Evolutionary conservation across 2,888 invertebrate species (phyloP).

Genomic region (Ornithoptera alexandrae): DNA sequence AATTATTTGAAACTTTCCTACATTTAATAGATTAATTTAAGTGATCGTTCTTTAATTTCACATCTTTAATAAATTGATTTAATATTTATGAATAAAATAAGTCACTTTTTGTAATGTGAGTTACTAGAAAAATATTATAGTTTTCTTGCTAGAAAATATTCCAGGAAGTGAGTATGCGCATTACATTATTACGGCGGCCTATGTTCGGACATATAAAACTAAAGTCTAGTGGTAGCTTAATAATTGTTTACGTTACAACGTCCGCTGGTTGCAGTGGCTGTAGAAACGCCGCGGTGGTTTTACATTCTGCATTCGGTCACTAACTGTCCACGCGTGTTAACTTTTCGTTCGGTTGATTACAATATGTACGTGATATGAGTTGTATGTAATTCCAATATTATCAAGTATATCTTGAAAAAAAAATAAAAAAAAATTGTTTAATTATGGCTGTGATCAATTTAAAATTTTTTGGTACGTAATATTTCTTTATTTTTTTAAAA

Average conservation of each 20-base stretch:
- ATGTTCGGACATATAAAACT: constrained; percentile 13
- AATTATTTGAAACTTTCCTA: not conserved
- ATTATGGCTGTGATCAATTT: constrained; percentile 67
- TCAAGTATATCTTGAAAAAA: constrained; percentile 8
- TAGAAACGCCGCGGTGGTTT: constrained; percentile 10
- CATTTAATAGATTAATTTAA: not conserved
- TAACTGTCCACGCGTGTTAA: constrained; percentile 34
- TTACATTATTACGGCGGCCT: not conserved
- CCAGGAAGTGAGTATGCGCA: not conserved
- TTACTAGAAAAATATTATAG: not conserved
- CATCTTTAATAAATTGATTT: too few species aligned
- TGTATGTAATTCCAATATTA: constrained; percentile 27
- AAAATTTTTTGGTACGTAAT: constrained; percentile 63
- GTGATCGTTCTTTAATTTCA: not conserved
- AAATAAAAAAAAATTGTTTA: constrained; percentile 21
- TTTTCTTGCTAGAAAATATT: not conserved
- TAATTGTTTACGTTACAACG: constrained; percentile 30
- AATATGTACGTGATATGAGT: constrained; percentile 34
- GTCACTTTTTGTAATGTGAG: not conserved
- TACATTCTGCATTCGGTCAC: constrained; percentile 33
- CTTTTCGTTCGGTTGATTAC: constrained; percentile 27
- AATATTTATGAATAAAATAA: not conserved
- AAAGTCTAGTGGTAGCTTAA: constrained; percentile 23
- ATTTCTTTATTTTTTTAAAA: constrained; percentile 11
- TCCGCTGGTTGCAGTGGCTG: constrained; percentile 32